phyloP scores from a whole-genome alignment of 1,140 invertebrate genomes.

The Dolichoris vasculosae region DNA sequence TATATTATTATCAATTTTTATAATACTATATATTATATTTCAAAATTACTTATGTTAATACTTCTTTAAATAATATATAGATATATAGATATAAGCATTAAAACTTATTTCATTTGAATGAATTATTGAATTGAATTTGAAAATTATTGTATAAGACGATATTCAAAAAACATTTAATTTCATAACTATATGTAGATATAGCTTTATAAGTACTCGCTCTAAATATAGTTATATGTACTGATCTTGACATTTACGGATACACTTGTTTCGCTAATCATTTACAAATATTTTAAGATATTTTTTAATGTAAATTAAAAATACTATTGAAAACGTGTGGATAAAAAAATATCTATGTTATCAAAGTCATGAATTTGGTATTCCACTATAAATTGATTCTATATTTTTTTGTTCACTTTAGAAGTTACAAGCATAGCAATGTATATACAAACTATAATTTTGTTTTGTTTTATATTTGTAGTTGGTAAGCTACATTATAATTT shows the following conservation, averaged over 20 bases:
- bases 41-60: no score
- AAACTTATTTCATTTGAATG: no score
- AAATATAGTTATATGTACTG: neutral
- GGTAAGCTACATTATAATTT: neutral
- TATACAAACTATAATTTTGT: neutral
- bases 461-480: neutral
- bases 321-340: neutral
- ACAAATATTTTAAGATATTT: neutral
- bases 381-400: slow-evolving; percentile 1
- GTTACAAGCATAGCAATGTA: neutral
- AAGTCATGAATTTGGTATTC: neutral
- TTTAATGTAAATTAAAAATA: neutral
- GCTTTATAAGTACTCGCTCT: neutral
- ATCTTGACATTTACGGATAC: neutral
- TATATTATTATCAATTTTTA: no score
- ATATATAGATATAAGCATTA: no score
- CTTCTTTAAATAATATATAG: no score
- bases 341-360: neutral
- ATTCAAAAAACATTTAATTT: no score
- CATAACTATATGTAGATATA: neutral
- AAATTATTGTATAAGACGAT: no score
- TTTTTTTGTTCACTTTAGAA: neutral
- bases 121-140: no score
- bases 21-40: no score
- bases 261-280: neutral